Evolutionary conservation across 2,113 vertebrate genomes (phyloP).

Genomic region (Rhynchopsitta pachyrhyncha): DNA sequence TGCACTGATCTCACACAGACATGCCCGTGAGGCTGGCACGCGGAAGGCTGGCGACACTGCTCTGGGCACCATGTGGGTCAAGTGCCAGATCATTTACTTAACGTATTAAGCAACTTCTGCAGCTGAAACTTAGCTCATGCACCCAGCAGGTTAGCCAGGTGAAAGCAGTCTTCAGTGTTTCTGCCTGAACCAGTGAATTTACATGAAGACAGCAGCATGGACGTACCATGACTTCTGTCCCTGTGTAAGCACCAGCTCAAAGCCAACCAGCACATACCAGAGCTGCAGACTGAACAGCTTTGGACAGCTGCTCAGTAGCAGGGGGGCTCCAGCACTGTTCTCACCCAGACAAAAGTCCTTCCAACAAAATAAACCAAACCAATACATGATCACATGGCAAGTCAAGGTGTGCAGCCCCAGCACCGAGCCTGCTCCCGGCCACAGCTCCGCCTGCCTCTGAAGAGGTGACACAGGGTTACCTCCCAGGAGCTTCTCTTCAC

Average conservation of each 20-base stretch:
- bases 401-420: not conserved
- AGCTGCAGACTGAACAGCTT: not conserved
- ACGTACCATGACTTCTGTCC: not conserved
- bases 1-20: not conserved
- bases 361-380: not conserved
- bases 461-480: fast-evolving
- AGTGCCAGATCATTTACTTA: not conserved
- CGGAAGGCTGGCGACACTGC: not conserved
- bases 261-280: fast-evolving
- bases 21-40: fast-evolving
- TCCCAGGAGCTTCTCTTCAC: not conserved
- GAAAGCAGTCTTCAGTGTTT: not conserved
- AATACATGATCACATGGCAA: not conserved
- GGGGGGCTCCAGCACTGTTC: not conserved
- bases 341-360: not conserved
- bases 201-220: not conserved
- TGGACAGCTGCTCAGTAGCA: not conserved
- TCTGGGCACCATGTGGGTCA: not conserved
- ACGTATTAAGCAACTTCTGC: not conserved
- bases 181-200: not conserved
- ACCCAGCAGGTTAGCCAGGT: not conserved
- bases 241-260: not conserved
- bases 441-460: not conserved
- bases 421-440: not conserved
- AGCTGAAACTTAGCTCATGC: not conserved